Conservation (phyloP, 2,797 vertebrate species). For the Phaenicophaeus curvirostris region DNA sequence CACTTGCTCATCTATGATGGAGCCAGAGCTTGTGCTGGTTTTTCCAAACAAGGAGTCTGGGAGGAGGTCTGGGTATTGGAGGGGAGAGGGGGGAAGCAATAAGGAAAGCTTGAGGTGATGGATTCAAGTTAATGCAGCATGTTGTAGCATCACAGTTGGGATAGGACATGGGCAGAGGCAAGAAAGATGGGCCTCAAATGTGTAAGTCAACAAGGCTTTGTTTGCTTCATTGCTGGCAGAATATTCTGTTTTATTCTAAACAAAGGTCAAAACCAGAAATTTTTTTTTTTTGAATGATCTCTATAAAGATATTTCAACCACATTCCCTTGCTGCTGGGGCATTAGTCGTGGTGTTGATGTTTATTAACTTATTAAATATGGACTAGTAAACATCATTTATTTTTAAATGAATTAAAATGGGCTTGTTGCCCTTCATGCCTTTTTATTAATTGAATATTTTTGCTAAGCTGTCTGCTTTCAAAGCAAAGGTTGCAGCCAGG, state of each 20-base stretch:
- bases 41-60: neutral
- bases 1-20: neutral
- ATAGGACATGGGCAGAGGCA: neutral
- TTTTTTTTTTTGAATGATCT: neutral
- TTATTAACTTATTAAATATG: conserved; percentile 49
- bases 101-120: neutral
- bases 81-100: neutral
- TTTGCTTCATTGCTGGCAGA: neutral
- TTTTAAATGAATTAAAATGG: conserved; percentile 47
- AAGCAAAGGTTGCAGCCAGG: conserved; percentile 6
- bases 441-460: conserved; percentile 57
- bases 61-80: neutral
- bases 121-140: neutral
- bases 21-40: neutral
- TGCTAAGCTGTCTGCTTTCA: conserved; percentile 15
- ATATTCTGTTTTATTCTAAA: neutral
- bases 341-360: neutral
- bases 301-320: neutral
- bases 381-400: conserved; percentile 38
- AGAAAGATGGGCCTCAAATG: neutral
- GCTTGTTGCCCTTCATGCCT: conserved; percentile 30
- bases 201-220: neutral
- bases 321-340: neutral
- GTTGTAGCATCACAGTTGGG: neutral
- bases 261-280: neutral